A percentile compares a stretch with the other conserved stretches of the same genome.
Evolutionary conservation across 2,888 invertebrate species (phyloP).

Genomic region (Proisotoma minuta): DNA sequence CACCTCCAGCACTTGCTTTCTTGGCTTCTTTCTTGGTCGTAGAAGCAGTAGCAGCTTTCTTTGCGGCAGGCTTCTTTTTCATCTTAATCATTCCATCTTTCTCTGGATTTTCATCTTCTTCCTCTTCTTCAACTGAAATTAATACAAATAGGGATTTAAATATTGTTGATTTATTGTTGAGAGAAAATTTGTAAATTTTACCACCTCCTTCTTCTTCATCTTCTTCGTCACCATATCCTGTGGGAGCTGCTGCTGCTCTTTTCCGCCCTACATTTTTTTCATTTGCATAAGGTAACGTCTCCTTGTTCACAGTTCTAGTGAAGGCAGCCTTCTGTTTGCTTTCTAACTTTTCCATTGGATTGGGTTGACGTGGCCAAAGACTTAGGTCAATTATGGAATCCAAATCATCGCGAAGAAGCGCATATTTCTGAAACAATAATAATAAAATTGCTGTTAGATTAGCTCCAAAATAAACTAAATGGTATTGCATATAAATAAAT

Average conservation of each 20-base stretch:
- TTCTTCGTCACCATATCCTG: slow-evolving; percentile 51
- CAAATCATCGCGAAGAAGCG: slow-evolving; percentile 82
- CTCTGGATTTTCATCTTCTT: slow-evolving; percentile 57
- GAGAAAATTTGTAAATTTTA: too few species aligned
- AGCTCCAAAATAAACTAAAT: neutral
- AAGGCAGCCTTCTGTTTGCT: slow-evolving; percentile 86
- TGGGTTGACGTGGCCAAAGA: slow-evolving; percentile 72
- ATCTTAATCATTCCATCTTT: slow-evolving; percentile 78
- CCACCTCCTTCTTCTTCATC: slow-evolving; percentile 48
- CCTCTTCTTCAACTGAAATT: slow-evolving; percentile 49
- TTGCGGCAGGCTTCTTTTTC: slow-evolving; percentile 31
- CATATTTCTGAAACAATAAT: slow-evolving; percentile 67
- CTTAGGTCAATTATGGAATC: slow-evolving; percentile 82
- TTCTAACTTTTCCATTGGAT: slow-evolving; percentile 71
- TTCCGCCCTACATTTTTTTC: slow-evolving; percentile 59
- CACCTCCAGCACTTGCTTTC: neutral
- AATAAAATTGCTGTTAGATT: too few species aligned
- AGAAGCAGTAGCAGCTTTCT: slow-evolving; percentile 14
- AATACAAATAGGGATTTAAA: too few species aligned
- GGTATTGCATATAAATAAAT: neutral
- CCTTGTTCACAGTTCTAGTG: slow-evolving; percentile 88
- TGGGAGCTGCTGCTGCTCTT: slow-evolving; percentile 55
- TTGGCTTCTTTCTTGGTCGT: neutral
- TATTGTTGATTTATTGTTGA: too few species aligned
- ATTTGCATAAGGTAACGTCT: slow-evolving; percentile 73